These are phyloP conservation scores for Florisuga fusca DNA, from an alignment of 2,797 vertebrate species.

Conservation along the genomic window DNA sequence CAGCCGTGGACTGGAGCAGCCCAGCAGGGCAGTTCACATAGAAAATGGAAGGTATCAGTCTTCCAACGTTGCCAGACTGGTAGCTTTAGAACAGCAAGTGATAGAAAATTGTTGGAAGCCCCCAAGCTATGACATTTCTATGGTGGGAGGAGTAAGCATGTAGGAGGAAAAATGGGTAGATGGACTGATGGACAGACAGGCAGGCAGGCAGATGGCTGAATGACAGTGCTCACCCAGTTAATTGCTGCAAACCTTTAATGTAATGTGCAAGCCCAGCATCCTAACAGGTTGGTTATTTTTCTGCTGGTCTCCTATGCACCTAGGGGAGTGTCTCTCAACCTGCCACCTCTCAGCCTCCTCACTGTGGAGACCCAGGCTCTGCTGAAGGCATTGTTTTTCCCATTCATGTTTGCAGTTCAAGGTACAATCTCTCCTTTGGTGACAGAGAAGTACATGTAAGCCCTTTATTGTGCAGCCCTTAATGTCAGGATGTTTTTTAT, in stretches of 20 bases:
- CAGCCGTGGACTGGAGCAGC: background rate
- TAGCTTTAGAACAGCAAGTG: background rate
- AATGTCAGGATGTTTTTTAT: background rate
- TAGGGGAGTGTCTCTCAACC: background rate
- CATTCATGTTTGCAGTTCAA: background rate
- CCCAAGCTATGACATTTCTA: background rate
- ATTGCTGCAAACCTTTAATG: background rate
- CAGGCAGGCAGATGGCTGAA: background rate
- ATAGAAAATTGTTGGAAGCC: background rate
- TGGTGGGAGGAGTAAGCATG: background rate
- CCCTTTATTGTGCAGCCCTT: background rate
- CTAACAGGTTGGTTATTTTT: background rate
- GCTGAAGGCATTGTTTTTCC: background rate
- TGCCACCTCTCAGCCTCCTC: background rate
- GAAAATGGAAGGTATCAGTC: too few relatives aligned
- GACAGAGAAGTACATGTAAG: background rate
- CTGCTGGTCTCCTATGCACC: background rate
- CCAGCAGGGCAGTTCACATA: background rate
- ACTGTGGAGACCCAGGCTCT: background rate
- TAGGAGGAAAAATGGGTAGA: background rate
- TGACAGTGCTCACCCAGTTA: background rate
- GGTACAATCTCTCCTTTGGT: background rate
- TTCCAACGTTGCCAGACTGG: background rate
- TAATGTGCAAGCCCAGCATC: background rate
- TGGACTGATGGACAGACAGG: fast-evolving